Evolutionary conservation across 2,888 invertebrate species (phyloP).

Genomic region (Chalcosyrphus nemorum): DNA sequence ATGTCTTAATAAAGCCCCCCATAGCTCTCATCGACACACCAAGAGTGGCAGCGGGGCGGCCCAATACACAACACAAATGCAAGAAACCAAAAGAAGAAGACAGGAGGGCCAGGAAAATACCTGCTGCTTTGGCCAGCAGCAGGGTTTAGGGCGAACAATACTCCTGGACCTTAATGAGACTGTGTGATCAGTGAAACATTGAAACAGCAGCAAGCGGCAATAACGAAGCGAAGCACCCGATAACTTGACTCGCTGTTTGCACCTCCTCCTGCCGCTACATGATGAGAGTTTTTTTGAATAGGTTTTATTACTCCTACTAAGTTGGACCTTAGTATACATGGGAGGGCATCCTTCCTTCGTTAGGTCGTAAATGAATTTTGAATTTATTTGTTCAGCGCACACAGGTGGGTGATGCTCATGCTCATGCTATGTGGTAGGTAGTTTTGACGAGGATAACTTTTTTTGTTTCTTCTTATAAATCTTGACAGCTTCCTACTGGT

Average conservation of each 20-base stretch:
- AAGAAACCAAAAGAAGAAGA: constrained; percentile 19
- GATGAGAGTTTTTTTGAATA: constrained; percentile 46
- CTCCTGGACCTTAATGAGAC: constrained; percentile 64
- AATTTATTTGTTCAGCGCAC: constrained; percentile 25
- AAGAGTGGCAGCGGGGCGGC: constrained; percentile 29
- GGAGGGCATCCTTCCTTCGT: constrained; percentile 25
- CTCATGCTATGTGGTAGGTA: constrained; percentile 49
- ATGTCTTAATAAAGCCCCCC: constrained; percentile 71
- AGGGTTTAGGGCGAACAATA: constrained; percentile 36
- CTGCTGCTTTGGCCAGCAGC: constrained; percentile 35
- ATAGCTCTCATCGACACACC: constrained; percentile 43
- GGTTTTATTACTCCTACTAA: constrained; percentile 53
- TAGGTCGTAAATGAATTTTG: constrained; percentile 30
- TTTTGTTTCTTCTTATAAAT: not conserved
- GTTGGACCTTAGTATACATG: constrained; percentile 12
- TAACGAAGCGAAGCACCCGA: constrained; percentile 65
- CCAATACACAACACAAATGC: constrained; percentile 28
- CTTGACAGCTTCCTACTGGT: not conserved
- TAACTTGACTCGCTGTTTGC: constrained; percentile 45
- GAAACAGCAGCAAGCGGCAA: constrained; percentile 66
- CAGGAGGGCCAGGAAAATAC: constrained; percentile 25
- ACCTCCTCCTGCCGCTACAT: constrained; percentile 50
- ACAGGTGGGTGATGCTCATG: constrained; percentile 25
- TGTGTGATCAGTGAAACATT: constrained; percentile 17
- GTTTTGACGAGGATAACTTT: not conserved